These are phyloP conservation scores for Oenanthe oenanthe DNA, from an alignment of 2,113 vertebrate genomes.

Conservation along the genomic window DNA sequence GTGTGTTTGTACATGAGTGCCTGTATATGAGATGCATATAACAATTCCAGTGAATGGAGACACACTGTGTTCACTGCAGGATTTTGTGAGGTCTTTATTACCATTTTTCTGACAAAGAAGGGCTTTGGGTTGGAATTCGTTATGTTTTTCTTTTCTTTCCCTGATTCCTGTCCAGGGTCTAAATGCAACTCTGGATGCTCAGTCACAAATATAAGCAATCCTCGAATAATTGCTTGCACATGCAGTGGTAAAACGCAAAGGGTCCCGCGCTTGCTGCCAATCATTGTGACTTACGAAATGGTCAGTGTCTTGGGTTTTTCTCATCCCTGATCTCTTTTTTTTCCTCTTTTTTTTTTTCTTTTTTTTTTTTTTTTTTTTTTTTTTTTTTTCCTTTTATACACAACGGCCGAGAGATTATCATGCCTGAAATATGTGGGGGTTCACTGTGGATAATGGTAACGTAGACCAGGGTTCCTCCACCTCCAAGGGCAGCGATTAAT, in stretches of 20 bases:
- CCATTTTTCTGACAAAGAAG: neutral
- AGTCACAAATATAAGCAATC: conserved; percentile 45
- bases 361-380: too few species aligned
- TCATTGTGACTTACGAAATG: neutral
- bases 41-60: neutral
- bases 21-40: neutral
- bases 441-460: conserved; percentile 8
- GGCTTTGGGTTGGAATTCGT: neutral
- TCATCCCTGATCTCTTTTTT: neutral
- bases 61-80: neutral
- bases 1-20: neutral
- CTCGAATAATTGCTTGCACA: conserved; percentile 63
- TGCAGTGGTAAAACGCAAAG: neutral
- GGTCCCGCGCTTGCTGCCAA: neutral
- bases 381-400: neutral
- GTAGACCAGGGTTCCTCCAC: conserved; percentile 25
- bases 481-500: neutral
- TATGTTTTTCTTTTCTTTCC: neutral
- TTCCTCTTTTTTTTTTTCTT: neutral
- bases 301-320: neutral
- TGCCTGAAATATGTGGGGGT: conserved; percentile 3
- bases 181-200: neutral
- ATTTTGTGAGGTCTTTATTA: neutral
- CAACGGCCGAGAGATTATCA: neutral
- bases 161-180: neutral